These are phyloP conservation scores for Pseudochirops corinnae DNA, from an alignment of 2,797 vertebrate species.

Conservation along the genomic window DNA sequence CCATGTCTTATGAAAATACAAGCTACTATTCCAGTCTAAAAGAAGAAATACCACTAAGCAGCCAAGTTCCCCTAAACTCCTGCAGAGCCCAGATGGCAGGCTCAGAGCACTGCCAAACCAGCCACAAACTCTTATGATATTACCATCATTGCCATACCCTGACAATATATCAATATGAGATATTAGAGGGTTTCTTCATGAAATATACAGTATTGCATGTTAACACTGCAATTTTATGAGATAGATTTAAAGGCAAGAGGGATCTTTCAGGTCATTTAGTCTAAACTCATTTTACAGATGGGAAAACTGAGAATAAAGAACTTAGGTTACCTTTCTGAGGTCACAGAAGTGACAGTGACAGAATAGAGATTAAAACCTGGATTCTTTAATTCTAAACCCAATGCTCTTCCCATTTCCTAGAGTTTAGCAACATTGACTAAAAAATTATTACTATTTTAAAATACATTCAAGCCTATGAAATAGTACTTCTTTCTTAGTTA, in stretches of 20 bases:
- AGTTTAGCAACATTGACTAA: neutral
- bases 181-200: neutral
- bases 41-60: neutral
- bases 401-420: neutral
- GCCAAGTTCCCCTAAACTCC: constrained; percentile 11
- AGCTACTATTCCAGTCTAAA: neutral
- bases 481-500: neutral
- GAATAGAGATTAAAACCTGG: neutral
- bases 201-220: neutral
- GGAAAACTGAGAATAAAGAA: neutral
- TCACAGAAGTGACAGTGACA: neutral
- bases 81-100: neutral
- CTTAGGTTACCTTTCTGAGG: neutral
- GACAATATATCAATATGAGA: constrained; percentile 24
- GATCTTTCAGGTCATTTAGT: neutral
- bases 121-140: neutral
- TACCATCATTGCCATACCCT: neutral
- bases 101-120: neutral
- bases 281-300: neutral
- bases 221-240: neutral
- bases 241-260: neutral
- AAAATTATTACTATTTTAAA: neutral
- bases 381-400: neutral
- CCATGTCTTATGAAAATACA: neutral
- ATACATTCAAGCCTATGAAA: neutral